Percentiles rank a stretch among this genome's conserved stretches.
Evolutionary conservation across 2,888 invertebrate species (phyloP).

Genomic region (Azorinus chamasolen): DNA sequence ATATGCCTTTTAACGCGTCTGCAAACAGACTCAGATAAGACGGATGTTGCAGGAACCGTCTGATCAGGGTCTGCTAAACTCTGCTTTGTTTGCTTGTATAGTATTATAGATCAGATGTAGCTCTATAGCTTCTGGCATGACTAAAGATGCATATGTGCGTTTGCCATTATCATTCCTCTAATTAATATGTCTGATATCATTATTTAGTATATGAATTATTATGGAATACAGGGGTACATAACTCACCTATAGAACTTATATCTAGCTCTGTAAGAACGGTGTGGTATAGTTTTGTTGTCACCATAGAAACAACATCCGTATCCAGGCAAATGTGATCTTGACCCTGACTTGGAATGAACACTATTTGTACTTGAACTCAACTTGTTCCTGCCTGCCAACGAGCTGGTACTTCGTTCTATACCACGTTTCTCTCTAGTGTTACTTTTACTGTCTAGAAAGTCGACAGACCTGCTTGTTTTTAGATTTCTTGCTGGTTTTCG

Average conservation of each 20-base stretch:
- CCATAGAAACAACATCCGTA: conserved; percentile 57
- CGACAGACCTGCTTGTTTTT: conserved; percentile 50
- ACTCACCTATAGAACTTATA: conserved; percentile 20
- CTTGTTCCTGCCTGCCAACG: conserved; percentile 12
- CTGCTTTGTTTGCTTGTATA: no score
- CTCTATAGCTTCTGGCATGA: no score
- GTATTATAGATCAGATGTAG: no score
- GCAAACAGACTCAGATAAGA: no score
- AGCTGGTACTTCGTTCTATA: conserved; percentile 10
- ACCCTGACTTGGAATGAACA: neutral
- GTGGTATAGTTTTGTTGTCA: conserved; percentile 48
- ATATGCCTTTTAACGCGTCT: no score
- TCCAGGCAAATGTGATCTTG: conserved; percentile 40
- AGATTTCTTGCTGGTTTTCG: conserved; percentile 22
- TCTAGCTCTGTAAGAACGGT: conserved; percentile 39
- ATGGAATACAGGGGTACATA: no score
- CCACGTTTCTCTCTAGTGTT: conserved; percentile 4
- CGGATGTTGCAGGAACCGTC: no score
- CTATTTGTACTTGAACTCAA: conserved; percentile 16
- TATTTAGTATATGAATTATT: no score
- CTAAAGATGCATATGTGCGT: no score
- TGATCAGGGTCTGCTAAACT: no score
- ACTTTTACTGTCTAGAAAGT: conserved; percentile 40
- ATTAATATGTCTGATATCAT: no score
- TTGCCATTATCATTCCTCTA: no score